phyloP scores from a whole-genome alignment of 2,888 invertebrate genomes.

The Scrobipalpa atriplicella region DNA sequence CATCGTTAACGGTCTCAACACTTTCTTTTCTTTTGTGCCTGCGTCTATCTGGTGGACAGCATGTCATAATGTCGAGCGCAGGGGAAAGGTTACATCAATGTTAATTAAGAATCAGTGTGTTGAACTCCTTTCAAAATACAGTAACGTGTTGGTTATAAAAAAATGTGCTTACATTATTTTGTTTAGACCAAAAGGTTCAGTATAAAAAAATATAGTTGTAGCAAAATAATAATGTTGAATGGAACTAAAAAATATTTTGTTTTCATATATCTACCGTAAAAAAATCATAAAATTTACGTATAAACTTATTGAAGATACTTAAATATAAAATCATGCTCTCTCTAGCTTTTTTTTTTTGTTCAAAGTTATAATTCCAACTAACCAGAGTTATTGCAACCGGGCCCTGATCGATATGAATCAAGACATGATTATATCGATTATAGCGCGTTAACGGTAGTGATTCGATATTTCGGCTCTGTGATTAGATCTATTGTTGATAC shows the following conservation, averaged over 20 bases:
- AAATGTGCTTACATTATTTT: too few relatives aligned
- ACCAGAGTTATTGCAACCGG: slow-evolving; percentile 10
- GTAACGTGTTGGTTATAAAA: too few relatives aligned
- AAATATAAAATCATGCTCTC: too few relatives aligned
- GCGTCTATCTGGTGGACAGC: slow-evolving; percentile 61
- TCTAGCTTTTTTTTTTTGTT: too few relatives aligned
- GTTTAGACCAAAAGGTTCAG: too few relatives aligned
- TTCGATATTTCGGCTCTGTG: slow-evolving; percentile 29
- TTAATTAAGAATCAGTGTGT: slow-evolving; percentile 28
- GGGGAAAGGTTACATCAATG: slow-evolving; percentile 39
- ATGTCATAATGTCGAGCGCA: slow-evolving; percentile 73
- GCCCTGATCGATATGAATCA: slow-evolving; percentile 61
- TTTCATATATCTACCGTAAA: too few relatives aligned
- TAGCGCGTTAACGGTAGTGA: slow-evolving; percentile 33
- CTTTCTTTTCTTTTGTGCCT: slow-evolving; percentile 76
- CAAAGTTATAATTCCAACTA: neutral
- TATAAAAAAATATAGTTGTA: too few relatives aligned
- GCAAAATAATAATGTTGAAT: too few relatives aligned
- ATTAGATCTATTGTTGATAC: slow-evolving; percentile 33
- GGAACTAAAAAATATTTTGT: too few relatives aligned
- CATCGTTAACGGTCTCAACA: slow-evolving; percentile 66
- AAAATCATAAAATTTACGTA: too few relatives aligned
- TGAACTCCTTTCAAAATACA: neutral
- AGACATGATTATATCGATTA: slow-evolving; percentile 63
- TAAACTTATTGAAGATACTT: too few relatives aligned